These are phyloP conservation scores for Burhinus oedicnemus DNA, from an alignment of 2,113 vertebrate species.

Conservation along the genomic window DNA sequence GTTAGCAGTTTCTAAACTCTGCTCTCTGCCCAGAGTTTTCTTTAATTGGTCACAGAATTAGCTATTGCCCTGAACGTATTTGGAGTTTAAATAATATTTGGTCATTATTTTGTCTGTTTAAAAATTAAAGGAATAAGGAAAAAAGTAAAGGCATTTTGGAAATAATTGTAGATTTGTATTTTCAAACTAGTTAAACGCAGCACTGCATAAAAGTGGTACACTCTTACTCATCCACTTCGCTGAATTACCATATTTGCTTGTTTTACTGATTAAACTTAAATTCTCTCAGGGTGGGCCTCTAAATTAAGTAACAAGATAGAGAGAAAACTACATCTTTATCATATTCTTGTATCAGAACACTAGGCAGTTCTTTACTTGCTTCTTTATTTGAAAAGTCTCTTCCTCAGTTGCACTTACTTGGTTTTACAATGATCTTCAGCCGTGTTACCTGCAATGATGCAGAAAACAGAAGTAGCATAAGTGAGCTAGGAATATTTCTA, in stretches of 20 bases:
- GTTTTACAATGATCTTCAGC: not conserved
- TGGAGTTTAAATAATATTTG: not conserved
- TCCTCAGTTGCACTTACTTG: not conserved
- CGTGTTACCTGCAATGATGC: accelerated
- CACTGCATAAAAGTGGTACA: accelerated
- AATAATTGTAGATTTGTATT: not conserved
- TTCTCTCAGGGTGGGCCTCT: not conserved
- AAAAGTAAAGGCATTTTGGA: not conserved
- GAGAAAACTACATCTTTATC: not conserved
- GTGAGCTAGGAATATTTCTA: not conserved
- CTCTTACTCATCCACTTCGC: not conserved
- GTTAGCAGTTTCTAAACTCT: not conserved
- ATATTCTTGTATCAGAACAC: not conserved
- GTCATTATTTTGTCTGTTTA: not conserved
- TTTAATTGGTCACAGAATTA: not conserved
- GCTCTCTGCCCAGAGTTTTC: not conserved
- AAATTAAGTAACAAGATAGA: not conserved
- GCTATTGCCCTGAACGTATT: not conserved
- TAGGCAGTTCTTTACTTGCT: not conserved
- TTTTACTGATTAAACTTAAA: not conserved
- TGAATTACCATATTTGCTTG: not conserved
- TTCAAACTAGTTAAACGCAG: not conserved
- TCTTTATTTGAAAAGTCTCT: not conserved
- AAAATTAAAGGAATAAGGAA: not conserved
- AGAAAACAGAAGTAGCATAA: not conserved